A percentile compares a stretch with the other conserved stretches of the same genome.
Conservation (phyloP, 2,797 vertebrate genomes). For the Artibeus jamaicensis region DNA sequence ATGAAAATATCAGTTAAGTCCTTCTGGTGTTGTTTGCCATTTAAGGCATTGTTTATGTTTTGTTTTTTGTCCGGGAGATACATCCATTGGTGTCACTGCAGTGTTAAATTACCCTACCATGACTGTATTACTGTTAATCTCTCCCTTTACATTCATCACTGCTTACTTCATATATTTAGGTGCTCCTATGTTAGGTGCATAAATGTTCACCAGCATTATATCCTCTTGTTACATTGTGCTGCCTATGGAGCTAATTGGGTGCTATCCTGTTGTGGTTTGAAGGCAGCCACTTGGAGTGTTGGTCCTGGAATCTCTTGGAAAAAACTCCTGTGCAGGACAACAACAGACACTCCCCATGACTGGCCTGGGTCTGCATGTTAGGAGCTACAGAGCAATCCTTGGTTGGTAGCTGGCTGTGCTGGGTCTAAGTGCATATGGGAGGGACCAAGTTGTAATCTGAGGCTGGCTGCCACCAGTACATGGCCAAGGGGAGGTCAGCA, state of each 20-base stretch:
- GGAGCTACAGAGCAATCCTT: neutral
- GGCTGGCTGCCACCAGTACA: too few species aligned
- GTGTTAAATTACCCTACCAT: neutral
- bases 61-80: neutral
- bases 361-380: neutral
- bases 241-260: neutral
- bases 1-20: too few species aligned
- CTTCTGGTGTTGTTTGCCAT: too few species aligned
- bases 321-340: neutral
- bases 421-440: too few species aligned
- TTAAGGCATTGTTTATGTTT: neutral
- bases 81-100: neutral
- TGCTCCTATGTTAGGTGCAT: neutral
- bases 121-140: neutral
- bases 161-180: neutral
- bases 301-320: neutral
- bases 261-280: neutral
- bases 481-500: too few species aligned
- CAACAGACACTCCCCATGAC: neutral
- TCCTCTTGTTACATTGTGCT: neutral
- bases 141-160: too few species aligned
- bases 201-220: neutral
- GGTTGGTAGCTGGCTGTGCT: neutral
- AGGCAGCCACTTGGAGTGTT: neutral
- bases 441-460: too few species aligned